Percentiles rank a stretch among this genome's conserved stretches.
These are phyloP conservation scores for Dendronephthya gigantea DNA, from an alignment of 64 coral and sea anemone species.

Conservation along the genomic window DNA sequence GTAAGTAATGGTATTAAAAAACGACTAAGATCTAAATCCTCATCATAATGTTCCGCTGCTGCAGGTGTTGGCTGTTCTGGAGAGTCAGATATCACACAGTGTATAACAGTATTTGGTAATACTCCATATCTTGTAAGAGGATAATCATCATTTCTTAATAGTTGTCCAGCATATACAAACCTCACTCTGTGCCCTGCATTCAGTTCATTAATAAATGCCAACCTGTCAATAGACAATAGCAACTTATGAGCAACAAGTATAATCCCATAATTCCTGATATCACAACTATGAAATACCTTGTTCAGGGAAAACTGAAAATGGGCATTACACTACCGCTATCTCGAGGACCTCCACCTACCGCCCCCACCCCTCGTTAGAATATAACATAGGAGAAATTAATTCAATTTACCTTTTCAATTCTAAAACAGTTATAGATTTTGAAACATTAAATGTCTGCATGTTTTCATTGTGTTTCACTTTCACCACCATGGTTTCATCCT, in stretches of 20 bases:
- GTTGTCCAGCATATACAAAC: not conserved
- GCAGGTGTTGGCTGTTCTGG: not conserved
- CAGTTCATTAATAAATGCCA: not conserved
- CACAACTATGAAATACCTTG: too few species aligned
- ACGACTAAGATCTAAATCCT: slow-evolving; percentile 4
- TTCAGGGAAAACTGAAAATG: too few species aligned
- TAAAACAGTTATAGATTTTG: not conserved
- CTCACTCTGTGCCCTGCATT: not conserved
- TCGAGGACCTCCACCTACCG: too few species aligned
- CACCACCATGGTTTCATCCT: not conserved
- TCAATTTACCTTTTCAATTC: slow-evolving; percentile 1
- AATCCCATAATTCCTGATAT: too few species aligned
- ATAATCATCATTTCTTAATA: not conserved
- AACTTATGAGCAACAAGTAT: not conserved
- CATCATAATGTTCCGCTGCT: not conserved
- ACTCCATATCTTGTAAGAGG: not conserved
- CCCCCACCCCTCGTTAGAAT: too few species aligned
- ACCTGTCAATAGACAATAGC: not conserved
- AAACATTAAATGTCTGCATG: not conserved
- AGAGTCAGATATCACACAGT: not conserved
- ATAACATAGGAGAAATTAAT: not conserved
- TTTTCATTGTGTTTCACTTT: slow-evolving; percentile 12
- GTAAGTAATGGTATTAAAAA: not conserved
- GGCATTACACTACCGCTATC: too few species aligned
- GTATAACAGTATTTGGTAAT: not conserved